Evolutionary conservation across 1,140 invertebrate species (phyloP), one percentile per base, ranked within the genome.

Genomic region (Sesamia nonagrioides): DNA sequence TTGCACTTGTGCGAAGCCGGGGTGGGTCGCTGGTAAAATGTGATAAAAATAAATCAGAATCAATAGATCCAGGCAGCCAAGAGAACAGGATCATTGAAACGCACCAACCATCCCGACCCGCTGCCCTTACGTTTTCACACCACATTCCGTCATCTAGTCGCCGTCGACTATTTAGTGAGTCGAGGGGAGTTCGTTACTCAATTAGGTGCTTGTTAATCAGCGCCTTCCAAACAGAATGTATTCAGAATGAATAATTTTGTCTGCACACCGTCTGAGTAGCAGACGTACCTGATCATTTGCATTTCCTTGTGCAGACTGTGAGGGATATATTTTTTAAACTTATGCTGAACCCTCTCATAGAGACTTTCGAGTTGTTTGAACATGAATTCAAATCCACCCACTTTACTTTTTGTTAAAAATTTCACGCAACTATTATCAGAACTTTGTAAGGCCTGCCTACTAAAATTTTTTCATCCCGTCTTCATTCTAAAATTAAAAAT

Each of bases 101-200:
- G 15, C n/a, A 37, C 3, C 15, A 0, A 40, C 1, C 33, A 8
- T 4, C 54, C 17, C 13, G 54, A 1, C 17, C 68, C 71, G 71
- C 71, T 73, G 5, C 17, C n/a, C 21, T 37, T 13, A 15, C 7
- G 17, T 9, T 6, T 73, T 35, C 18, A 18, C 18, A 27, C 76
- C 56, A 72, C 45, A 5, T 35, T 54, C 73, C 79, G 68, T 60
- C 69, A 84, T 82, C 81, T 83, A 88, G 86, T 87, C 78, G 77
- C 84, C 79, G 84, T 80, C 84, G 86, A 83, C 90, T 93, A 87
- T 91, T 93, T 93, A 92, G 88, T 89, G 89, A 92, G 89, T 90
- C 91, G 91, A 88, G 89, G 90, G 83, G 89, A 92, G 88, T 93
- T 91, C 90, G 89, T 91, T 92, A 92, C 89, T 90, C 87, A 89